Percentiles rank a stretch among this genome's conserved stretches.
These are phyloP conservation scores for Sebastes glaucus DNA, from an alignment of 2,797 vertebrate genomes.

Conservation along the genomic window DNA sequence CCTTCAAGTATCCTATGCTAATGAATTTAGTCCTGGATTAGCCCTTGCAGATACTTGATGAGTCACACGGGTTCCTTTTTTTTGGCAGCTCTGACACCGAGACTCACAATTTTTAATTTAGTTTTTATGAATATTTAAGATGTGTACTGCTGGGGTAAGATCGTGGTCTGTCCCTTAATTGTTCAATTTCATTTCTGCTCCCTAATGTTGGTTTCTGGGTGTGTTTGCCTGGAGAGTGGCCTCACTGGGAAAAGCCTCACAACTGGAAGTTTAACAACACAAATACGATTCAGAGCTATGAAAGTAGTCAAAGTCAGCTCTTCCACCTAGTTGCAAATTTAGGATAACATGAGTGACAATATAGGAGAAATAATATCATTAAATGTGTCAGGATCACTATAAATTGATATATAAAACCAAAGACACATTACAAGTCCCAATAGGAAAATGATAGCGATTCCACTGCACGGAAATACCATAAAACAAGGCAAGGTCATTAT, in stretches of 20 bases:
- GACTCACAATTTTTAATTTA: slow-evolving; percentile 23
- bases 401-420: background rate
- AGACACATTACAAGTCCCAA: background rate
- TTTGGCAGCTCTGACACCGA: background rate
- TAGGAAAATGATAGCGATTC: background rate
- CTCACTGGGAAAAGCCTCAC: background rate
- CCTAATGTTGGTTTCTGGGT: background rate
- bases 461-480: background rate
- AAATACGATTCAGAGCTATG: background rate
- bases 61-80: background rate
- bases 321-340: background rate
- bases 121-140: slow-evolving; percentile 34
- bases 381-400: slow-evolving; percentile 1
- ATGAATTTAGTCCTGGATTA: background rate
- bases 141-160: background rate
- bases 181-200: slow-evolving; percentile 24
- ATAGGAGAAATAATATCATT: background rate
- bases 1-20: background rate
- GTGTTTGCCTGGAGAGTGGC: slow-evolving; percentile 11
- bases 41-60: background rate
- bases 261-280: slow-evolving; percentile 9
- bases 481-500: background rate
- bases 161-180: slow-evolving; percentile 20
- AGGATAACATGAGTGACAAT: background rate
- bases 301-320: background rate